These are phyloP conservation scores for Meandrina meandrites DNA, from an alignment of 92 coral and sea anemone species.

Conservation along the genomic window DNA sequence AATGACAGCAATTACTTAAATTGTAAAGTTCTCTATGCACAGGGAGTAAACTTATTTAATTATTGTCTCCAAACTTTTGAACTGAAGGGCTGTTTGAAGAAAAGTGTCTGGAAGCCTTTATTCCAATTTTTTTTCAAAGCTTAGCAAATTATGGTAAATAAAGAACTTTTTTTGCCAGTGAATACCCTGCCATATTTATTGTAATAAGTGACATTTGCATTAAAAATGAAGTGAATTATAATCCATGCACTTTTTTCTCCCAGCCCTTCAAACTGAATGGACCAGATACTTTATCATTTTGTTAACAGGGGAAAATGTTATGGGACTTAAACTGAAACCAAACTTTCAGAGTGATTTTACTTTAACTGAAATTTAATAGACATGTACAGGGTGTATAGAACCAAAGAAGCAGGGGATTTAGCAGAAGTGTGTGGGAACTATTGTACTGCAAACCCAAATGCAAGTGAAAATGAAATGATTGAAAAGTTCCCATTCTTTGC, in stretches of 20 bases:
- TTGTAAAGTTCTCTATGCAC: not conserved
- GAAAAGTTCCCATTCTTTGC: too few species aligned
- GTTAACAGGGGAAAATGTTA: not conserved
- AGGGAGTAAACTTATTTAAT: not conserved
- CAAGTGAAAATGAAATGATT: too few species aligned
- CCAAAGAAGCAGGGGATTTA: not conserved
- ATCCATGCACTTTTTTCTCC: not conserved
- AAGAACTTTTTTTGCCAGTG: not conserved
- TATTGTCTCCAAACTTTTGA: not conserved
- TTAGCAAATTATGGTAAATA: not conserved
- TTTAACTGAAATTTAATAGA: not conserved
- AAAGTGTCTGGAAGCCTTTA: not conserved
- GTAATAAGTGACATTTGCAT: not conserved
- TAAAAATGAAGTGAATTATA: not conserved
- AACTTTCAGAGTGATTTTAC: not conserved
- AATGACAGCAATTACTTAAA: not conserved
- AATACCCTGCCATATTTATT: not conserved
- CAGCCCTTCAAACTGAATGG: not conserved
- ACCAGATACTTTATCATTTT: not conserved
- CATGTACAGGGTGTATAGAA: not conserved
- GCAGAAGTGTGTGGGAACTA: not conserved
- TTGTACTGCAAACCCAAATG: too few species aligned
- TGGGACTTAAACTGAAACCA: not conserved
- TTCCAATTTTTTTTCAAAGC: not conserved
- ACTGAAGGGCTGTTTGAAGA: not conserved